phyloP scores from a whole-genome alignment of 2,797 vertebrate genomes.

The Epinephelus coioides region DNA sequence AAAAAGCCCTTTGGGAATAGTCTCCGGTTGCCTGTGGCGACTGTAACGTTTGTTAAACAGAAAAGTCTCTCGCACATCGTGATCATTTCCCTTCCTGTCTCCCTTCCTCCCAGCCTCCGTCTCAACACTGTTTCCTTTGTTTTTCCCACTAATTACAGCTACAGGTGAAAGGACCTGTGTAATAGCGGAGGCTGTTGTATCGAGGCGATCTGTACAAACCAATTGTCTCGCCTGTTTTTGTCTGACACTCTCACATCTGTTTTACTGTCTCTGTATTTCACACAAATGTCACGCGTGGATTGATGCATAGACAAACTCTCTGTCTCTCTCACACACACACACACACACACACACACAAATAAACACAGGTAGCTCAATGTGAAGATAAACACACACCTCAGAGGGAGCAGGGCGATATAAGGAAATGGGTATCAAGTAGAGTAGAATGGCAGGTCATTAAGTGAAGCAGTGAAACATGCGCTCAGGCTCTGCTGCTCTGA shows the following conservation, averaged over 20 bases:
- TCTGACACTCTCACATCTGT: slow-evolving; percentile 51
- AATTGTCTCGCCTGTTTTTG: slow-evolving; percentile 19
- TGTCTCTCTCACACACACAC: neutral
- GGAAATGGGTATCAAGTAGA: slow-evolving; percentile 29
- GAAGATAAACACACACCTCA: neutral
- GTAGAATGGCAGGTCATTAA: slow-evolving; percentile 74
- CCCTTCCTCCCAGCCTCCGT: slow-evolving; percentile 3
- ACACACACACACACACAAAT: neutral
- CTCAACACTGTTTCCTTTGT: slow-evolving; percentile 6
- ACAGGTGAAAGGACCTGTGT: slow-evolving; percentile 50
- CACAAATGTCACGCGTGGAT: slow-evolving; percentile 22
- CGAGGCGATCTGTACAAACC: slow-evolving; percentile 46
- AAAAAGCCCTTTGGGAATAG: neutral
- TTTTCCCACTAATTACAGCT: slow-evolving; percentile 51
- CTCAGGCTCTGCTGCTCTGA: slow-evolving; percentile 50
- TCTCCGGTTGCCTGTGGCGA: slow-evolving; percentile 14
- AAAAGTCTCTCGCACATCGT: slow-evolving; percentile 9
- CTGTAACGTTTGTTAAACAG: slow-evolving; percentile 23
- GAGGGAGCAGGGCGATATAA: slow-evolving; percentile 4
- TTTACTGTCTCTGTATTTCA: slow-evolving; percentile 29
- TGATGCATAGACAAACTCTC: slow-evolving; percentile 19
- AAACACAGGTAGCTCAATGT: slow-evolving; percentile 27
- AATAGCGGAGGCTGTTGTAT: slow-evolving; percentile 24
- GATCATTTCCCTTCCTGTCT: slow-evolving; percentile 22
- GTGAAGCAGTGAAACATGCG: slow-evolving; percentile 70